These are phyloP conservation scores for Laterallus jamaicensis DNA, from an alignment of 2,113 vertebrate species.

Conservation along the genomic window DNA sequence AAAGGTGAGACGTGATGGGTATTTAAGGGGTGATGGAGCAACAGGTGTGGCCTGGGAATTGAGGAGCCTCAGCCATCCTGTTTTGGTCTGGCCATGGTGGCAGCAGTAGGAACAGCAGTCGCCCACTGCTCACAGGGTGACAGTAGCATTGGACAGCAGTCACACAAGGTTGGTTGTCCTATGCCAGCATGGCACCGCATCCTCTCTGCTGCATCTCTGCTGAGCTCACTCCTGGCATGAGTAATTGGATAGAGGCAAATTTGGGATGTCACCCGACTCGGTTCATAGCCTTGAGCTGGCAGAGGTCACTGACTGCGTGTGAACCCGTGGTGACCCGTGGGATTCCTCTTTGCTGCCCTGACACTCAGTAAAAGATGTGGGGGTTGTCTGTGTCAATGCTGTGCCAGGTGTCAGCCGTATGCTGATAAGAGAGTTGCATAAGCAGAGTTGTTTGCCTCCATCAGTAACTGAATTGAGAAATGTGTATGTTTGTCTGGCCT, in stretches of 20 bases:
- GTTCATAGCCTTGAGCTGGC: not conserved
- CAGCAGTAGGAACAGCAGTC: not conserved
- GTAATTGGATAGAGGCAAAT: fast-evolving
- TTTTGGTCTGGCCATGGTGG: not conserved
- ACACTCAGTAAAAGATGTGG: not conserved
- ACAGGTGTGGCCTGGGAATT: not conserved
- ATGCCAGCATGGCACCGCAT: fast-evolving
- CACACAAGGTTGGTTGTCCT: fast-evolving
- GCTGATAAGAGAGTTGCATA: not conserved
- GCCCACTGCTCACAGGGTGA: not conserved
- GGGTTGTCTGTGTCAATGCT: not conserved
- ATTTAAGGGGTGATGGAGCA: not conserved
- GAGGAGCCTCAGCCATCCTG: not conserved
- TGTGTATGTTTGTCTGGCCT: not conserved
- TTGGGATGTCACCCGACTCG: fast-evolving
- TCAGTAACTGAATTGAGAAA: not conserved
- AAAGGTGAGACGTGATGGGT: not conserved
- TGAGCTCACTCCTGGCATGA: not conserved
- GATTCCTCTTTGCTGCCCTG: not conserved
- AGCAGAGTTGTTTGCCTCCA: not conserved
- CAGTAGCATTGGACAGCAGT: not conserved
- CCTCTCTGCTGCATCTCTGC: not conserved
- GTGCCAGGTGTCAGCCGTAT: not conserved
- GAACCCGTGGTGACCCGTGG: fast-evolving
- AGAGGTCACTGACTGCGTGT: not conserved